phyloP scores from a whole-genome alignment of 2,113 vertebrate species.

The Trichomycterus rosablanca region DNA sequence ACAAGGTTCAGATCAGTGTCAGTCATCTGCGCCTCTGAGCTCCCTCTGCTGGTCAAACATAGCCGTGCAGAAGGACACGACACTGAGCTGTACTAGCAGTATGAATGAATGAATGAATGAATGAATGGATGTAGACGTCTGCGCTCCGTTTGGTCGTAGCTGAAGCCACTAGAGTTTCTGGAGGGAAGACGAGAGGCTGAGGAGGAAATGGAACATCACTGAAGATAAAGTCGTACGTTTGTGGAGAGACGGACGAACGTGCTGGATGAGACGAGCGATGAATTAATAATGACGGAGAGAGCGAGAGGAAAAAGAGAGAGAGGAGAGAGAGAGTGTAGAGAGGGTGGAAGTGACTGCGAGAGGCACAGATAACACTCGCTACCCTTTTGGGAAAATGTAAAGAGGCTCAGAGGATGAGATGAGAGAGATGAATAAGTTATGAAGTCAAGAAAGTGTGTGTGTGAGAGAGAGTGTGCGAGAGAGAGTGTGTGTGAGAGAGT shows the following conservation, averaged over 20 bases:
- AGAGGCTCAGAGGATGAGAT: conserved; percentile 16
- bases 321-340: not conserved
- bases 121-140: too few relatives aligned
- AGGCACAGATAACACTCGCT: not conserved
- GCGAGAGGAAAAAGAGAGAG: not conserved
- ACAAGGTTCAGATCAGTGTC: too few relatives aligned
- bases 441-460: conserved; percentile 43
- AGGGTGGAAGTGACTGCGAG: not conserved
- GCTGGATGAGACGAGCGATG: not conserved
- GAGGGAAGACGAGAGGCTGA: not conserved
- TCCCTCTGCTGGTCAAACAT: too few relatives aligned
- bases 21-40: too few relatives aligned
- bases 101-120: too few relatives aligned
- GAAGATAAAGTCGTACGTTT: not conserved
- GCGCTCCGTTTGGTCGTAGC: too few relatives aligned
- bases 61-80: too few relatives aligned
- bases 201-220: not conserved
- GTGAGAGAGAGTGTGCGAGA: conserved; percentile 26
- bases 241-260: not conserved
- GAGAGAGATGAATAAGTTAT: conserved; percentile 45
- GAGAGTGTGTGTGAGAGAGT: conserved; percentile 36
- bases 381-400: conserved; percentile 16
- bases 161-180: too few relatives aligned
- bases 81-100: too few relatives aligned
- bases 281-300: conserved; percentile 1